Conservation (phyloP, 2,113 vertebrate species). For the Chrysochloris asiatica region DNA sequence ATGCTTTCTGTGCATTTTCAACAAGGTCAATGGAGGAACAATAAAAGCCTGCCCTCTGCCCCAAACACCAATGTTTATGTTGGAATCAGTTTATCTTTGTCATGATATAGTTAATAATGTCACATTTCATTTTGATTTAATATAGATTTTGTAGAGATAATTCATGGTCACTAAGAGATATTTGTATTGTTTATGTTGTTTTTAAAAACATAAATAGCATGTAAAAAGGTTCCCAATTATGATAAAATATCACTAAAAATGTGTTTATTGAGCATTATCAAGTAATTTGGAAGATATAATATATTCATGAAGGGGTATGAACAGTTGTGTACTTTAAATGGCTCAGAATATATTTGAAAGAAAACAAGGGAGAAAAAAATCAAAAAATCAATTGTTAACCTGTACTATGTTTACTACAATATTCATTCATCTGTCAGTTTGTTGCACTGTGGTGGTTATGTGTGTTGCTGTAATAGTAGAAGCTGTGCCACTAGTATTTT, state of each 20-base stretch:
- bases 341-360: neutral
- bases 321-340: neutral
- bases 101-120: neutral
- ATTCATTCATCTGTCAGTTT: no score
- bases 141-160: neutral
- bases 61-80: rapidly evolving
- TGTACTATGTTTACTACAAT: no score
- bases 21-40: neutral
- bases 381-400: neutral
- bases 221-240: neutral
- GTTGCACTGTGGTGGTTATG: no score
- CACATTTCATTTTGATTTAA: neutral
- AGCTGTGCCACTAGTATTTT: no score
- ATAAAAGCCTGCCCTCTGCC: neutral
- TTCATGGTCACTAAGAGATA: neutral
- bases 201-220: neutral
- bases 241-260: neutral
- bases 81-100: neutral
- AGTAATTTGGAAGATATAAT: neutral
- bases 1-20: neutral
- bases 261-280: neutral
- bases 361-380: neutral
- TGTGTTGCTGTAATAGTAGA: no score
- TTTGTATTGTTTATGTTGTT: neutral
- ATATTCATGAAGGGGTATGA: neutral